Conservation (phyloP, 1,140 invertebrate genomes). For the Trichonephila clavata region DNA sequence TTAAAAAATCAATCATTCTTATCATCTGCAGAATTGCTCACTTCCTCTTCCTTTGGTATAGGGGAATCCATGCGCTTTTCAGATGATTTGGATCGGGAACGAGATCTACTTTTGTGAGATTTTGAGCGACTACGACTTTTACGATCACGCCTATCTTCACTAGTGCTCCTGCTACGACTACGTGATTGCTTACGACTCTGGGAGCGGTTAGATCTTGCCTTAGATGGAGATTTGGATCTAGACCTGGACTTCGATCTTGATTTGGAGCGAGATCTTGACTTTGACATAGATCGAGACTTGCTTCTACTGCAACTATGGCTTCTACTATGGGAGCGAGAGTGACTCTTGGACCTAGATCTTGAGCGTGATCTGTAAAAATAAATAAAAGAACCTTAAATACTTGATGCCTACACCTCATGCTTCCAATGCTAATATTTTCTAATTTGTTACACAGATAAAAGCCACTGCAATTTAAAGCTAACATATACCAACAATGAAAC, state of each 20-base stretch:
- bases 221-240: constrained; percentile 79
- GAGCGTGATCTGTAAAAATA: constrained; percentile 40
- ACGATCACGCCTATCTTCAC: no score
- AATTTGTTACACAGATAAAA: no score
- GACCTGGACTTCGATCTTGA: constrained; percentile 81
- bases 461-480: no score
- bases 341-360: constrained; percentile 80
- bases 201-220: no score
- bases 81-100: no score
- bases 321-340: constrained; percentile 80
- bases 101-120: no score
- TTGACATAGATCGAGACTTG: constrained; percentile 78
- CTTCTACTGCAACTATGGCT: constrained; percentile 79
- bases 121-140: no score
- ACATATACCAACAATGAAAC: no score
- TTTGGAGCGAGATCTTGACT: constrained; percentile 79
- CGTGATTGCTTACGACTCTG: no score
- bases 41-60: constrained; percentile 45
- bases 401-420: no score
- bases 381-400: neutral
- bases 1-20: constrained; percentile 30
- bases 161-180: no score
- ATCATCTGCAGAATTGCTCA: constrained; percentile 67
- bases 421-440: no score
- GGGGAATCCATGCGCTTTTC: constrained; percentile 68